phyloP scores from a whole-genome alignment of 2,113 vertebrate species.

The Sus scrofa region T2T-Sscrofa CM000817.6:149377001-149377500 shows the following conservation, averaged over 20 bases:
- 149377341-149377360: neutral
- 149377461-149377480: neutral
- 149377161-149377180: neutral
- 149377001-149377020: neutral
- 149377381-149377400: conserved; percentile 19
- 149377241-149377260: neutral
- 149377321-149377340: neutral
- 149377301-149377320: neutral
- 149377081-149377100: neutral
- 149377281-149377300: neutral
- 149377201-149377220: neutral
- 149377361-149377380: neutral
- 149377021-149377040: conserved; percentile 18
- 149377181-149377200: conserved; percentile 9
- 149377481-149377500: neutral
- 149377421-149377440: neutral
- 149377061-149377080: neutral
- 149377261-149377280: neutral
- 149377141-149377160: neutral
- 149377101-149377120: neutral
- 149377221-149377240: neutral
- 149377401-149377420: neutral
- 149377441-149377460: conserved; percentile 34
- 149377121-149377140: neutral
- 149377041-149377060: neutral